These are phyloP conservation scores for Microcebus lehilahytsara DNA, from an alignment of 2,113 vertebrate genomes.

Conservation along the genomic window DNA sequence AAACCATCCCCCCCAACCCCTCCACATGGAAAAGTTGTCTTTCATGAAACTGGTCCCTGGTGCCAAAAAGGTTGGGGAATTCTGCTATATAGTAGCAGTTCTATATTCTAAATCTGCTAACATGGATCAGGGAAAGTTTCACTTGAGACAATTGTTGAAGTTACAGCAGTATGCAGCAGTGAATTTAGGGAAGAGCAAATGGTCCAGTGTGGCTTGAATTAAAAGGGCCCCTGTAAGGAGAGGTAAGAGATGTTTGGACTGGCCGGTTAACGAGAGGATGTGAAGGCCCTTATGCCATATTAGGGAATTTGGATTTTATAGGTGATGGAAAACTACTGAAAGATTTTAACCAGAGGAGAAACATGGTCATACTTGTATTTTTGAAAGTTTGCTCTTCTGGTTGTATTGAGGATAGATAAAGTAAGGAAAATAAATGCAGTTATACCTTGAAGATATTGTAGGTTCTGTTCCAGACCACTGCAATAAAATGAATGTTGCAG, in stretches of 20 bases:
- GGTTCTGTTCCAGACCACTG: background rate
- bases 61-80: no score
- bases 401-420: background rate
- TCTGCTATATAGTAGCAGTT: no score
- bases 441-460: background rate
- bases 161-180: background rate
- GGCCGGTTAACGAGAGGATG: background rate
- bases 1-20: no score
- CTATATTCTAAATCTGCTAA: background rate
- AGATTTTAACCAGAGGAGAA: background rate
- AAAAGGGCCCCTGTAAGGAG: background rate
- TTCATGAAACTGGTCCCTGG: no score
- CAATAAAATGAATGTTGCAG: background rate
- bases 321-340: background rate
- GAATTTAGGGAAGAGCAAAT: background rate
- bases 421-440: background rate
- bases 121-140: background rate
- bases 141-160: background rate
- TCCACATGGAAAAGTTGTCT: no score
- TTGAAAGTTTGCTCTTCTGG: background rate
- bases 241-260: background rate
- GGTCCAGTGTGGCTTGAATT: background rate
- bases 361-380: conserved; percentile 2
- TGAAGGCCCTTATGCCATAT: background rate
- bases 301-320: conserved; percentile 31